These are phyloP conservation scores for Micoletzkya japonica DNA, from an alignment of 2,888 invertebrate genomes.

Conservation along the genomic window DNA sequence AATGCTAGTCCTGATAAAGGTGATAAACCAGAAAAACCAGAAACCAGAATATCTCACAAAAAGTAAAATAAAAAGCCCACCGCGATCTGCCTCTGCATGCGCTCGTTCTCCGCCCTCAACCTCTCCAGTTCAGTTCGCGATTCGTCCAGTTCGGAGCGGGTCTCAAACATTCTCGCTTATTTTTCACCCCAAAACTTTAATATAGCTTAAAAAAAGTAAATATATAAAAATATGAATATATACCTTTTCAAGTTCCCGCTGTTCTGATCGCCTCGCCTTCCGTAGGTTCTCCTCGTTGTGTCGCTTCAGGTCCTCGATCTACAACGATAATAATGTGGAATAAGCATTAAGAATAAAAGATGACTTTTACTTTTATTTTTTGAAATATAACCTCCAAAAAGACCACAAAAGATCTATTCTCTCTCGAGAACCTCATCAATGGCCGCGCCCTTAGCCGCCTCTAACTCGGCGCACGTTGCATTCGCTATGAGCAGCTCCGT, in stretches of 20 bases:
- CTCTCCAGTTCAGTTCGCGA: not conserved
- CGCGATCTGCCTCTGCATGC: conserved; percentile 6
- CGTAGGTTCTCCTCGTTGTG: conserved; percentile 27
- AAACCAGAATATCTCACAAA: not conserved
- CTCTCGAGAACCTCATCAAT: conserved; percentile 19
- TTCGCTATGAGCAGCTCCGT: conserved; percentile 25
- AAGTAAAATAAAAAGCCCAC: not conserved
- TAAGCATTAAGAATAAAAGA: not conserved
- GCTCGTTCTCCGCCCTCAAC: conserved; percentile 18
- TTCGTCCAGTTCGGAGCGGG: conserved; percentile 11
- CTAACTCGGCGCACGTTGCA: conserved; percentile 29
- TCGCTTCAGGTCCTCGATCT: conserved; percentile 27
- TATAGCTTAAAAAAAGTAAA: not conserved
- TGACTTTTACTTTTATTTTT: not conserved
- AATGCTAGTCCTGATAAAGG: too few relatives aligned
- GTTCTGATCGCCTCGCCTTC: conserved; percentile 13
- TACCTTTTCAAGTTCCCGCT: conserved; percentile 28
- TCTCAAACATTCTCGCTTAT: not conserved
- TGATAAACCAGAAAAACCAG: too few relatives aligned
- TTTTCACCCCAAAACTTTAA: not conserved
- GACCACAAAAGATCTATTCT: not conserved
- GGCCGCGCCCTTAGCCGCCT: conserved; percentile 28
- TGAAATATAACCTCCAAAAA: not conserved
- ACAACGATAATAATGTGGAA: not conserved
- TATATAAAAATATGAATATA: not conserved